Evolutionary conservation across 1,140 invertebrate genomes (phyloP).

Genomic region (Drosophila kikkawai): DNA sequence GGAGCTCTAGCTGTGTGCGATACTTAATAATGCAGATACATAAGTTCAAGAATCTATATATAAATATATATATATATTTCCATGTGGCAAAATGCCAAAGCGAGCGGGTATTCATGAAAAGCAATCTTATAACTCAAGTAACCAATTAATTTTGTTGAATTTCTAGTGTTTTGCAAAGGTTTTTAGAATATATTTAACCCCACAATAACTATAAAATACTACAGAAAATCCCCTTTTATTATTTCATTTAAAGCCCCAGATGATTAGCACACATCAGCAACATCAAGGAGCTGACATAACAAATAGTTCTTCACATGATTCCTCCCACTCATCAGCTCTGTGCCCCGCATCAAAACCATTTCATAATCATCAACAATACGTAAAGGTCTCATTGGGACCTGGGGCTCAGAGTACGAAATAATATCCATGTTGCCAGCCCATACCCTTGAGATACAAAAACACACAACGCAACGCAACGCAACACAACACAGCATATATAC

Average conservation of each 20-base stretch:
- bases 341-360: constrained; percentile 25
- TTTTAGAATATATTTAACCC: not conserved
- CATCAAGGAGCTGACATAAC: not conserved
- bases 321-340: not conserved
- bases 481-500: constrained; percentile 4
- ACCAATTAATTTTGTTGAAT: constrained; percentile 1
- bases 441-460: constrained; percentile 14
- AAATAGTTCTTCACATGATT: constrained; percentile 8
- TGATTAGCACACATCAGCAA: constrained; percentile 3
- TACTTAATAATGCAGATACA: constrained; percentile 52
- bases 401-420: constrained; percentile 24
- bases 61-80: constrained; percentile 5
- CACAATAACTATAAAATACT: not conserved
- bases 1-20: constrained; percentile 14
- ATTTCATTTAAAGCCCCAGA: not conserved
- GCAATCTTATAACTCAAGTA: not conserved
- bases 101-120: not conserved
- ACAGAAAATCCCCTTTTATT: not conserved
- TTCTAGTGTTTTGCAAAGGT: not conserved
- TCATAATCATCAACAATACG: constrained; percentile 46
- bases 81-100: constrained; percentile 30
- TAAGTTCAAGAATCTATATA: constrained; percentile 18
- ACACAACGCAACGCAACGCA: constrained; percentile 9
- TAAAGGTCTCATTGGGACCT: constrained; percentile 33
- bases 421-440: constrained; percentile 11